Percentiles rank a stretch among this genome's conserved stretches.
Conservation (phyloP, 2,888 invertebrate genomes). For the Myopa testacea region DNA sequence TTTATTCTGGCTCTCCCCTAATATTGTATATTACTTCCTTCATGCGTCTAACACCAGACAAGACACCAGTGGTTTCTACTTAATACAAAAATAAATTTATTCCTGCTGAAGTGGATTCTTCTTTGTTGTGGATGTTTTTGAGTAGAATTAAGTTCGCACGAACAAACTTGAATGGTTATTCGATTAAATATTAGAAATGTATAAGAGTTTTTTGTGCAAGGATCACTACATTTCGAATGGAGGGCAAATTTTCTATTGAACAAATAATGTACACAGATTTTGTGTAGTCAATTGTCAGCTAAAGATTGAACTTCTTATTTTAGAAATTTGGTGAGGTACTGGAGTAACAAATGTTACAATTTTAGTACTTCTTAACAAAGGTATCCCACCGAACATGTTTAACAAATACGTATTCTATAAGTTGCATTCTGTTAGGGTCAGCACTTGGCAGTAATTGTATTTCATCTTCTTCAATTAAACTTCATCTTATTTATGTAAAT, state of each 20-base stretch:
- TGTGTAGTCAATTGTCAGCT: neutral
- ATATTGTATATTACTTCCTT: too few relatives aligned
- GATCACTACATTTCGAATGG: slow-evolving; percentile 47
- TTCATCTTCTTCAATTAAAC: neutral
- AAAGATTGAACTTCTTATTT: neutral
- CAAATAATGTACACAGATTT: slow-evolving; percentile 9
- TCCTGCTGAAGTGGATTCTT: slow-evolving; percentile 33
- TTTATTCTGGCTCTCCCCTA: too few relatives aligned
- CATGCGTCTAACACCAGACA: too few relatives aligned
- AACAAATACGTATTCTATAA: neutral
- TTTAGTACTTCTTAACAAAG: slow-evolving; percentile 38
- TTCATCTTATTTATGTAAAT: neutral
- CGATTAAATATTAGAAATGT: slow-evolving; percentile 65
- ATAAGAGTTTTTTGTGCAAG: slow-evolving; percentile 48
- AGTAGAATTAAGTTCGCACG: slow-evolving; percentile 55
- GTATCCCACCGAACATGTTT: neutral
- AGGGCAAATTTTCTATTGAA: slow-evolving; percentile 43
- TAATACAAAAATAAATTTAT: slow-evolving; percentile 2
- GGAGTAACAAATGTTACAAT: slow-evolving; percentile 60
- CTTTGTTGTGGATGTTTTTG: slow-evolving; percentile 50
- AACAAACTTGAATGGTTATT: slow-evolving; percentile 61
- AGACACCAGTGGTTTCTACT: neutral
- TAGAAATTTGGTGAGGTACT: neutral
- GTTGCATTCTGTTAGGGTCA: neutral
- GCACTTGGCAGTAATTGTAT: neutral